Conservation (phyloP, 1,140 invertebrate genomes). For the honey bee (Apis mellifera) region DNA sequence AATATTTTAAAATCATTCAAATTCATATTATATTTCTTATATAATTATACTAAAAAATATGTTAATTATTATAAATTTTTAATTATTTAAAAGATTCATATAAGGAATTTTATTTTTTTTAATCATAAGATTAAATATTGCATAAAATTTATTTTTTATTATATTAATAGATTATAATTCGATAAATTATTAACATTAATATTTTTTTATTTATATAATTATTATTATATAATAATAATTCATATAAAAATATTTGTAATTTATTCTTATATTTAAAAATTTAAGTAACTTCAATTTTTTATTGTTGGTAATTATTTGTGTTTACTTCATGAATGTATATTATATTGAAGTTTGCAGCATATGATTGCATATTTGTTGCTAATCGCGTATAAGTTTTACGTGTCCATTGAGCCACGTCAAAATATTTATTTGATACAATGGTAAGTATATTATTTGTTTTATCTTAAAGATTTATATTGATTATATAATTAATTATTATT, state of each 20-base stretch:
- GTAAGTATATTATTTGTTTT: conserved; percentile 15
- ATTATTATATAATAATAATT: not conserved
- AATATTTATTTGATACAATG: conserved; percentile 44
- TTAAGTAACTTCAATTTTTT: conserved; percentile 21
- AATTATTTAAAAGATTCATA: not conserved
- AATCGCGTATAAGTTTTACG: conserved; percentile 12
- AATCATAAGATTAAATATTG: not conserved
- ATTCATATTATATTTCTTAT: not conserved
- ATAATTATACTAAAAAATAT: not conserved
- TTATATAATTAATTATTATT: not conserved
- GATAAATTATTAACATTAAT: not conserved
- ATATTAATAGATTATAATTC: no score
- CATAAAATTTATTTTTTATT: not conserved
- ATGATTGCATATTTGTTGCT: not conserved
- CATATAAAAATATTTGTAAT: not conserved
- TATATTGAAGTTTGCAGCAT: conserved; percentile 16
- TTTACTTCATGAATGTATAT: not conserved
- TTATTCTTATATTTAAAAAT: not conserved
- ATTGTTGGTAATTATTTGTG: conserved; percentile 15
- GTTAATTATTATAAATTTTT: not conserved
- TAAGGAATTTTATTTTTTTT: not conserved
- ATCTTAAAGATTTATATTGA: not conserved
- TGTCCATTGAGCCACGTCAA: conserved; percentile 42
- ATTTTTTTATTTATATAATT: not conserved
- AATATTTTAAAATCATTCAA: conserved; percentile 1